Evolutionary conservation across 2,888 invertebrate species (phyloP).

Genomic region (Hylaea fasciaria): DNA sequence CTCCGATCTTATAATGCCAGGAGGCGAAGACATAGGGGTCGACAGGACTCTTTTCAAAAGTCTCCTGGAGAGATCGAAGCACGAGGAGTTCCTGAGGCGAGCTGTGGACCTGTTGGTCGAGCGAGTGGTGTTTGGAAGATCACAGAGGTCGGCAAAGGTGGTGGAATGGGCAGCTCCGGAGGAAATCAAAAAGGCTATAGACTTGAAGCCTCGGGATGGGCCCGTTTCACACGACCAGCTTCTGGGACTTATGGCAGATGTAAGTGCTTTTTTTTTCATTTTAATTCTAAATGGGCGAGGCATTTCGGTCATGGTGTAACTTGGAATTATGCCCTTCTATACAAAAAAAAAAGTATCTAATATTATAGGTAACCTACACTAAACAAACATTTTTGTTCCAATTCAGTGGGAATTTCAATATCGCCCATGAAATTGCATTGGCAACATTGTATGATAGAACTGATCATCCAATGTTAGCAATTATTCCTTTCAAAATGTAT

Average conservation of each 20-base stretch:
- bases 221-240: slow-evolving; percentile 88
- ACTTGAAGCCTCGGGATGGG: slow-evolving; percentile 86
- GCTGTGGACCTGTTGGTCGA: slow-evolving; percentile 89
- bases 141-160: slow-evolving; percentile 89
- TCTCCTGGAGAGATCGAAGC: slow-evolving; percentile 85
- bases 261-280: slow-evolving; percentile 72
- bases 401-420: too few relatives aligned
- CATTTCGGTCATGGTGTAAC: too few relatives aligned
- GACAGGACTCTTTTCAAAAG: slow-evolving; percentile 81
- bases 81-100: slow-evolving; percentile 89
- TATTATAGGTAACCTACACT: too few relatives aligned
- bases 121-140: slow-evolving; percentile 90
- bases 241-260: slow-evolving; percentile 87
- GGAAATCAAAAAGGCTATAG: slow-evolving; percentile 87
- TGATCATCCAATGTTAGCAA: too few relatives aligned
- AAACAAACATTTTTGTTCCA: too few relatives aligned
- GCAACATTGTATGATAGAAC: too few relatives aligned
- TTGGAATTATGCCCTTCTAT: background rate
- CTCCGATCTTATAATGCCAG: slow-evolving; percentile 72
- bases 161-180: slow-evolving; percentile 93
- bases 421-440: too few relatives aligned
- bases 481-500: too few relatives aligned
- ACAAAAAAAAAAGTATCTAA: too few relatives aligned
- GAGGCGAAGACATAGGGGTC: slow-evolving; percentile 62
- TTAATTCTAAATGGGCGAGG: too few relatives aligned